Percentiles rank a stretch among this genome's conserved stretches.
phyloP scores from a whole-genome alignment of 2,888 invertebrate species.

The Drosophila silvestris region DNA sequence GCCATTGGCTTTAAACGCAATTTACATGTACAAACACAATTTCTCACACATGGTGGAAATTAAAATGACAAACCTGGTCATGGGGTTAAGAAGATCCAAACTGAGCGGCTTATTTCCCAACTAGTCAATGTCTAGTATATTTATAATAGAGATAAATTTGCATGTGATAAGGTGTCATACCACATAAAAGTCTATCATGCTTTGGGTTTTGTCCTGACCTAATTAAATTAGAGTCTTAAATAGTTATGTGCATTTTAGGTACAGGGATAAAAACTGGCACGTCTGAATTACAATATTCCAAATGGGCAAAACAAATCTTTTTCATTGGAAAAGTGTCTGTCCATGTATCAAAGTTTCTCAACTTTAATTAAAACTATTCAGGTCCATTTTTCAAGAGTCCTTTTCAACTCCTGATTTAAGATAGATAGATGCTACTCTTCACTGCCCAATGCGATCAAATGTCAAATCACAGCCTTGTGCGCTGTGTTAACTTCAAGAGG shows the following conservation, averaged over 20 bases:
- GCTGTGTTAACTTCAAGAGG: slow-evolving; percentile 20
- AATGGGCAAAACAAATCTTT: neutral
- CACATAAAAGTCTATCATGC: neutral
- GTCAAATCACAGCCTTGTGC: slow-evolving; percentile 21
- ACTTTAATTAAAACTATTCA: neutral
- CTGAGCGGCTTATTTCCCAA: neutral
- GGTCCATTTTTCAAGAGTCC: neutral
- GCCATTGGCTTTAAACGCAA: slow-evolving; percentile 5
- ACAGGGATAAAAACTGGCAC: neutral
- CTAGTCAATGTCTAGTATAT: neutral
- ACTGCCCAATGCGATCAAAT: neutral
- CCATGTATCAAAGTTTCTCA: neutral
- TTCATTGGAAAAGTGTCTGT: neutral
- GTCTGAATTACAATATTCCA: neutral
- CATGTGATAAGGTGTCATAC: neutral
- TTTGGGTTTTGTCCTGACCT: neutral
- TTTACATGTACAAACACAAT: slow-evolving; percentile 22
- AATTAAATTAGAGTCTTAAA: neutral
- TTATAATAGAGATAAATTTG: slow-evolving; percentile 7
- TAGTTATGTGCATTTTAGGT: neutral
- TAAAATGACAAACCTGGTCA: slow-evolving; percentile 31
- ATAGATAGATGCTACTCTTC: neutral
- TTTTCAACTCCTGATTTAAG: neutral
- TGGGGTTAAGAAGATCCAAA: neutral
- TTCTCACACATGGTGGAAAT: slow-evolving; percentile 38